phyloP scores from a whole-genome alignment of 2,888 invertebrate genomes.

The Phortica okadai region DNA sequence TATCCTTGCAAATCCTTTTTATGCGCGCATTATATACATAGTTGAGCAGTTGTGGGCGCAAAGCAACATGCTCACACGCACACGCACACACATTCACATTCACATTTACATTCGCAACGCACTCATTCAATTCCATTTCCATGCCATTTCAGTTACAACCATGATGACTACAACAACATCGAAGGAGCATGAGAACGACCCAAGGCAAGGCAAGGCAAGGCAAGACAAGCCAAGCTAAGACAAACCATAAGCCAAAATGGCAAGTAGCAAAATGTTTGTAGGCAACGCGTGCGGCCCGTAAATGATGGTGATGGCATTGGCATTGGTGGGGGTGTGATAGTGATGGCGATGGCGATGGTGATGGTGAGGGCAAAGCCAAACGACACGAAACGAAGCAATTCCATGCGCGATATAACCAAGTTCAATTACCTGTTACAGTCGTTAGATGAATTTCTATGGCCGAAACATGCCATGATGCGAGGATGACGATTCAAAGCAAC shows the following conservation, averaged over 20 bases:
- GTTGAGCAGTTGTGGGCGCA: conserved; percentile 44
- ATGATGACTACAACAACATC: not conserved
- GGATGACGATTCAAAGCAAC: conserved; percentile 37
- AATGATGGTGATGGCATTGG: not conserved
- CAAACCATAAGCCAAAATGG: too few relatives aligned
- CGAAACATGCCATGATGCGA: conserved; percentile 60
- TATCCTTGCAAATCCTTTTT: conserved; percentile 73
- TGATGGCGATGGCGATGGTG: not conserved
- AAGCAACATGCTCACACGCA: conserved; percentile 48
- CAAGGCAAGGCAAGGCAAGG: too few relatives aligned
- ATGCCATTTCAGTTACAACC: conserved; percentile 41
- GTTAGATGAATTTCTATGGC: conserved; percentile 76
- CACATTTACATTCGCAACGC: conserved; percentile 47
- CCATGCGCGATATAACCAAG: conserved; percentile 69
- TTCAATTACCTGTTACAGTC: conserved; percentile 76
- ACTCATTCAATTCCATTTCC: conserved; percentile 69
- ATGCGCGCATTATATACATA: conserved; percentile 67
- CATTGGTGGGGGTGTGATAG: not conserved
- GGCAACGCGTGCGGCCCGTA: not conserved
- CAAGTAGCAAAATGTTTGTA: too few relatives aligned
- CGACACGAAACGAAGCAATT: conserved; percentile 48
- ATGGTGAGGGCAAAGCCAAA: conserved; percentile 32
- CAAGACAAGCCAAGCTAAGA: too few relatives aligned
- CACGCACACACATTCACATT: conserved; percentile 51
- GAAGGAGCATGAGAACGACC: too few relatives aligned